Conservation (phyloP, 2,888 invertebrate species). For the Stenchaetothrips biformis region DNA sequence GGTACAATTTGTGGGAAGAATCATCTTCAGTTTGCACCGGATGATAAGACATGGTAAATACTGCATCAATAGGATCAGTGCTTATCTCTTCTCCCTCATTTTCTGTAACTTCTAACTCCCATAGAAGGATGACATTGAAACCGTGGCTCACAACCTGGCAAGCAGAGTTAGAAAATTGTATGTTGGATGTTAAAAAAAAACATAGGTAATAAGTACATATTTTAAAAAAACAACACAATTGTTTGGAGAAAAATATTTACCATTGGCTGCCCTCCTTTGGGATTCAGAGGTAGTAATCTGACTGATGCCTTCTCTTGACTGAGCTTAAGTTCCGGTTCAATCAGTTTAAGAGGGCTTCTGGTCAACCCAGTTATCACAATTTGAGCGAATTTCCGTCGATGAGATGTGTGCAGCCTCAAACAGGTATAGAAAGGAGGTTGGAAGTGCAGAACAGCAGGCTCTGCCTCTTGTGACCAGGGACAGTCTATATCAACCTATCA, state of each 20-base stretch:
- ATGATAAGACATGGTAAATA: constrained; percentile 44
- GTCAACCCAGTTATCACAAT: constrained; percentile 62
- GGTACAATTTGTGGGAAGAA: constrained; percentile 41
- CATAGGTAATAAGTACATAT: neutral
- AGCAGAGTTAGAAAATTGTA: constrained; percentile 22
- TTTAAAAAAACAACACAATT: constrained; percentile 17
- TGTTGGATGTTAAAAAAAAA: neutral
- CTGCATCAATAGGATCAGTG: constrained; percentile 42
- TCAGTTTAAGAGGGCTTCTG: constrained; percentile 45
- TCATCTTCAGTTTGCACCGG: constrained; percentile 36
- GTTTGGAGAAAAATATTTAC: constrained; percentile 33
- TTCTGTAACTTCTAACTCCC: constrained; percentile 62
- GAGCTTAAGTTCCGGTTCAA: constrained; percentile 44
- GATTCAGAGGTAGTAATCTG: constrained; percentile 63
- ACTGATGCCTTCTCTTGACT: constrained; percentile 56
- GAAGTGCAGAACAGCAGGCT: constrained; percentile 72
- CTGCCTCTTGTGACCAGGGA: constrained; percentile 71
- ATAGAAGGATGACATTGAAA: constrained; percentile 74
- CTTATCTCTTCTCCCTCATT: constrained; percentile 42
- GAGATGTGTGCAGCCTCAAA: constrained; percentile 78
- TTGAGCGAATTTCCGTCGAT: constrained; percentile 79
- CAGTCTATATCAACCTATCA: constrained; percentile 63
- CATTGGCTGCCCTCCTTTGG: constrained; percentile 50
- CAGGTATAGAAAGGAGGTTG: constrained; percentile 74
- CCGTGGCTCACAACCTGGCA: constrained; percentile 65